These are phyloP conservation scores for Chionis minor DNA, from an alignment of 2,113 vertebrate species.

Conservation along the genomic window DNA sequence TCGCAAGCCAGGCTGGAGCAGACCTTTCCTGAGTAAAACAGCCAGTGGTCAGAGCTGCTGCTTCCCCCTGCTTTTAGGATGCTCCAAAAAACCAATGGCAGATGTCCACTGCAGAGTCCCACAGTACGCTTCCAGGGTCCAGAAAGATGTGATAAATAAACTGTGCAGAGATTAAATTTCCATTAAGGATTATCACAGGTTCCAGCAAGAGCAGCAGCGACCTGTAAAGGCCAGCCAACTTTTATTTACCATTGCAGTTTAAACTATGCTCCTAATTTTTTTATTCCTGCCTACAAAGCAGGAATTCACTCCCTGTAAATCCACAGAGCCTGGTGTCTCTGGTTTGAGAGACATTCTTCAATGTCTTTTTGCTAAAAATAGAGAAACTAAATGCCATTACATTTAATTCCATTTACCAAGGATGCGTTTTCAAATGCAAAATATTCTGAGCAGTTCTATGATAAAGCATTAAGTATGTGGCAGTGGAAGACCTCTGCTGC, in stretches of 20 bases:
- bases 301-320: not conserved
- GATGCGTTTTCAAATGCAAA: not conserved
- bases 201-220: not conserved
- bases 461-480: not conserved
- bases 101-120: not conserved
- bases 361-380: not conserved
- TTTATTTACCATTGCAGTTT: not conserved
- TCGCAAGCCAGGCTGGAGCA: conserved; percentile 10
- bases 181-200: not conserved
- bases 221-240: not conserved
- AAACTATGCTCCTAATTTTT: not conserved
- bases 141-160: not conserved
- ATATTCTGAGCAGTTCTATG: not conserved
- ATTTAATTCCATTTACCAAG: not conserved
- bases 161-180: not conserved
- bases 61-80: not conserved
- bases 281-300: not conserved
- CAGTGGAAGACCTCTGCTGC: not conserved
- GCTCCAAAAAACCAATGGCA: not conserved
- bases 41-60: not conserved
- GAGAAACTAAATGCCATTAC: not conserved
- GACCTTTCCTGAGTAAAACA: conserved; percentile 1
- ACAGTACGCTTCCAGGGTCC: not conserved
- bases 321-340: not conserved
- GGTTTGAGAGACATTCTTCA: not conserved